Evolutionary conservation across 2,888 invertebrate species (phyloP).

Genomic region (Liposcelis brunnea): DNA sequence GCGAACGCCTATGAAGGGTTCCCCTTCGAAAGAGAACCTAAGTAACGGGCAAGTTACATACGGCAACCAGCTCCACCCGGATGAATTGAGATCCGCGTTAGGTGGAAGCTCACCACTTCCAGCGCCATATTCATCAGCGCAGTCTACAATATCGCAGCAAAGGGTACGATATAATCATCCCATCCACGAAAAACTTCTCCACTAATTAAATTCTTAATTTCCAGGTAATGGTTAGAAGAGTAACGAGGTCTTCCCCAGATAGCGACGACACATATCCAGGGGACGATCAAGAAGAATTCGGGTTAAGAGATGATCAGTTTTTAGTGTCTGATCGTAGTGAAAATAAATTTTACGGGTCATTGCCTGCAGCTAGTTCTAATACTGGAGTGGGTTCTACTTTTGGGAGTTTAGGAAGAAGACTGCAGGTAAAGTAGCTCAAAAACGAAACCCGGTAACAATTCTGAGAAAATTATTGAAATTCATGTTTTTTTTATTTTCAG

Average conservation of each 20-base stretch:
- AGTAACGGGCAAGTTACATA: constrained; percentile 32
- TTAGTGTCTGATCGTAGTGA: constrained; percentile 67
- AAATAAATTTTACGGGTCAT: constrained; percentile 69
- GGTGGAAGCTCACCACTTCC: constrained; percentile 28
- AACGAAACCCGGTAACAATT: too few species aligned
- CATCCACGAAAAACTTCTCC: too few species aligned
- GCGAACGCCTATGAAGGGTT: constrained; percentile 55
- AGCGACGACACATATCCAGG: constrained; percentile 76
- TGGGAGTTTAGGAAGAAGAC: constrained; percentile 39
- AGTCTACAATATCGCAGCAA: constrained; percentile 11
- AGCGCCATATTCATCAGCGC: constrained; percentile 12
- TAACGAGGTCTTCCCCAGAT: constrained; percentile 65
- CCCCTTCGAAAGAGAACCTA: constrained; percentile 34
- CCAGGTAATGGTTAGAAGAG: constrained; percentile 48
- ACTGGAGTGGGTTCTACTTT: constrained; percentile 36
- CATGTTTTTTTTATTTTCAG: constrained; percentile 28
- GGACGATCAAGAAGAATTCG: constrained; percentile 62
- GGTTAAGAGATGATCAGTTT: constrained; percentile 71
- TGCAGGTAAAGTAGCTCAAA: constrained; percentile 30
- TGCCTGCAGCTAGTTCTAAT: constrained; percentile 40
- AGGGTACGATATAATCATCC: too few species aligned
- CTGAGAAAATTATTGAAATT: too few species aligned
- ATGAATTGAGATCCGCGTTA: constrained; percentile 33
- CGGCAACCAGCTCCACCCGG: constrained; percentile 37
- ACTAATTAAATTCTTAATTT: too few species aligned